A percentile compares a stretch with the other conserved stretches of the same genome.
Evolutionary conservation across 2,888 invertebrate species (phyloP).

Genomic region (Pseudococcus longispinus): DNA sequence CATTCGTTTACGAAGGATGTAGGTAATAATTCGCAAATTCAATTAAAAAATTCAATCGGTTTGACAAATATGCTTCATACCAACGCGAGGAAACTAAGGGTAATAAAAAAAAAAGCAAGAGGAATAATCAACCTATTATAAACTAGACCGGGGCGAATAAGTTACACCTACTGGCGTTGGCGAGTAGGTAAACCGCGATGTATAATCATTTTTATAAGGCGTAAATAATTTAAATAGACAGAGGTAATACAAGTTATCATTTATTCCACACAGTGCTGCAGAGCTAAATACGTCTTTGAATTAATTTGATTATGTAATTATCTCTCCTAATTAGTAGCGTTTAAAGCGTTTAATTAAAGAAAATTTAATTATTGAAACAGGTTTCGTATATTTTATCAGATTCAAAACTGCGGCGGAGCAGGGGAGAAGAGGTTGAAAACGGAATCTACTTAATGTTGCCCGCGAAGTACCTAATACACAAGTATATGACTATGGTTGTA

Average conservation of each 20-base stretch:
- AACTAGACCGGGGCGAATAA: neutral
- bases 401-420: neutral
- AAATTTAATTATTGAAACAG: constrained; percentile 45
- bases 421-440: neutral
- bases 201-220: constrained; percentile 20
- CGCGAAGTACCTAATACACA: neutral
- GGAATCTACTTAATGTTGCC: neutral
- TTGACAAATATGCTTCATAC: neutral
- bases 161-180: neutral
- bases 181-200: neutral
- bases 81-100: neutral
- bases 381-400: constrained; percentile 36
- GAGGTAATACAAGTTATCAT: constrained; percentile 22
- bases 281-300: constrained; percentile 23
- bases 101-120: neutral
- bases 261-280: neutral
- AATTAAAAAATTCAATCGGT: neutral
- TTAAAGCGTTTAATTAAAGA: constrained; percentile 48
- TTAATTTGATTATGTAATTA: constrained; percentile 46
- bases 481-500: neutral
- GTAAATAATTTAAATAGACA: constrained; percentile 9
- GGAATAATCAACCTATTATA: neutral
- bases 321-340: constrained; percentile 25
- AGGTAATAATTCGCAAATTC: neutral
- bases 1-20: neutral